Percentiles rank a stretch among this genome's conserved stretches.
phyloP scores from a whole-genome alignment of 2,888 invertebrate genomes.

The Watsonalla binaria region DNA sequence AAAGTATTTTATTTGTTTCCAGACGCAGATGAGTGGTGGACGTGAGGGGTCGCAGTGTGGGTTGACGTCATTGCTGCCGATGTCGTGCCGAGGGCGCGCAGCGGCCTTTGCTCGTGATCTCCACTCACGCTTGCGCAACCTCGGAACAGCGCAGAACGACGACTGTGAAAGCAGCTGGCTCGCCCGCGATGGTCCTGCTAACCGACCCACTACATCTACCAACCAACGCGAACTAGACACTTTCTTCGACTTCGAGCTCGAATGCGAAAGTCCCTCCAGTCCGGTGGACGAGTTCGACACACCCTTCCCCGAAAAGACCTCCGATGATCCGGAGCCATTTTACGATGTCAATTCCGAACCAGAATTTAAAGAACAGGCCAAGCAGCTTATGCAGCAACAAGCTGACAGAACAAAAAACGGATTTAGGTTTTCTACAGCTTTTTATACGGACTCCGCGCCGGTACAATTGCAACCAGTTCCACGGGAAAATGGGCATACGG shows the following conservation, averaged over 20 bases:
- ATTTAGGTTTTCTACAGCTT: slow-evolving; percentile 60
- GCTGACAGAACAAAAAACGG: slow-evolving; percentile 75
- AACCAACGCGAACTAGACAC: slow-evolving; percentile 72
- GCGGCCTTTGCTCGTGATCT: slow-evolving; percentile 89
- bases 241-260: slow-evolving; percentile 82
- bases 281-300: slow-evolving; percentile 80
- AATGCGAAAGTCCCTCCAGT: slow-evolving; percentile 83
- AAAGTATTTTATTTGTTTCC: slow-evolving; percentile 36
- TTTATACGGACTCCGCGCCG: slow-evolving; percentile 61
- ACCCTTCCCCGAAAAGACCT: slow-evolving; percentile 74
- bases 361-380: slow-evolving; percentile 54
- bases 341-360: slow-evolving; percentile 73
- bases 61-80: slow-evolving; percentile 83
- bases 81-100: slow-evolving; percentile 88
- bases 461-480: slow-evolving; percentile 63
- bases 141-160: slow-evolving; percentile 78
- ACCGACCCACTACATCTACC: slow-evolving; percentile 38
- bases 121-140: slow-evolving; percentile 84
- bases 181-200: slow-evolving; percentile 36
- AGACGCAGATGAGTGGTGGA: slow-evolving; percentile 78
- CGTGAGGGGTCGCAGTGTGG: slow-evolving; percentile 81
- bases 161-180: slow-evolving; percentile 70
- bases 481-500: slow-evolving; percentile 64
- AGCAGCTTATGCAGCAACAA: slow-evolving; percentile 54
- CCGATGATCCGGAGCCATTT: slow-evolving; percentile 75